Evolutionary conservation across 2,797 vertebrate species (phyloP).

Genomic region (Enteromius fasciolatus): DNA sequence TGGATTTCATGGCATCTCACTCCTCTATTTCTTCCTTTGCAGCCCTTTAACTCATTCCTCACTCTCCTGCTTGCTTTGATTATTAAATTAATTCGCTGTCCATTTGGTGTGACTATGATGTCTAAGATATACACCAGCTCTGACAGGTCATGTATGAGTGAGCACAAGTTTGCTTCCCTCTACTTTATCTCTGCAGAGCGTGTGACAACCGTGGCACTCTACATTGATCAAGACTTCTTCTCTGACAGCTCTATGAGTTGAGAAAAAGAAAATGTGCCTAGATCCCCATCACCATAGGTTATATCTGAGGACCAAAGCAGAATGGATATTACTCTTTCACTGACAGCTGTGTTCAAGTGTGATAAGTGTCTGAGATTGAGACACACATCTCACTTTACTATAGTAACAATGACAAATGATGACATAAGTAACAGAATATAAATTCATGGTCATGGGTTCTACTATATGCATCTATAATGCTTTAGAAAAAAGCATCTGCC

Average conservation of each 20-base stretch:
- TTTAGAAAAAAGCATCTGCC: background rate
- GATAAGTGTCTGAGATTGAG: background rate
- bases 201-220: conserved; percentile 19
- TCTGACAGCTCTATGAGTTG: conserved; percentile 24
- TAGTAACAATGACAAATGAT: conserved; percentile 3
- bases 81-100: conserved; percentile 35
- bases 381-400: background rate
- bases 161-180: background rate
- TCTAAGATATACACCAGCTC: conserved; percentile 18
- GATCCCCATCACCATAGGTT: conserved; percentile 30
- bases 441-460: background rate
- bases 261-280: conserved; percentile 13
- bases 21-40: conserved; percentile 3
- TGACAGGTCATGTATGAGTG: conserved; percentile 4
- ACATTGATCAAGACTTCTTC: conserved; percentile 35
- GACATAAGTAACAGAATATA: background rate
- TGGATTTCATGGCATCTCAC: conserved; percentile 15
- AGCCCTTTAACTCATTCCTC: background rate
- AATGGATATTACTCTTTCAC: conserved; percentile 27
- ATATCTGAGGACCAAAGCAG: conserved; percentile 24
- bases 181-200: conserved; percentile 19
- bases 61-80: conserved; percentile 10
- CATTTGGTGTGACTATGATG: conserved; percentile 29
- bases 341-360: conserved; percentile 12
- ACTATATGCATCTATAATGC: too few species aligned